Evolutionary conservation across 2,113 vertebrate genomes (phyloP).

Genomic region (Oryzias woworae): DNA sequence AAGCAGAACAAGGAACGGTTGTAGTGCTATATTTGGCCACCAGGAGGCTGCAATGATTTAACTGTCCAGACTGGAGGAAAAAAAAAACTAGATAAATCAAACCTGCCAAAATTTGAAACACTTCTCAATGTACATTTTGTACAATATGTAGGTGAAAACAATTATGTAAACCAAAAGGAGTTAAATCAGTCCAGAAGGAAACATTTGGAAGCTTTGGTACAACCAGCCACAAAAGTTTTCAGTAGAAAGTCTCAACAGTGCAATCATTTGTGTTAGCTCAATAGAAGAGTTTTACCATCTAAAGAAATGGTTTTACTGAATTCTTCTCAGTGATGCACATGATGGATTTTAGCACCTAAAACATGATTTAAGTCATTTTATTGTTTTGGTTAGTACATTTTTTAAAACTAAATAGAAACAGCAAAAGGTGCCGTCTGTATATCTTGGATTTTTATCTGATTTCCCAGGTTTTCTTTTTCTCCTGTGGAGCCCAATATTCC

Average conservation of each 20-base stretch:
- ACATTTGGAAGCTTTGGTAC: conserved; percentile 64
- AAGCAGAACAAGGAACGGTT: conserved; percentile 27
- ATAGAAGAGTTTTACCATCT: conserved; percentile 9
- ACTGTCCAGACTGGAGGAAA: background rate
- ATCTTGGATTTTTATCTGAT: too few species aligned
- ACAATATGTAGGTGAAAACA: conserved; percentile 12
- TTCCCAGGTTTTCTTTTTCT: background rate
- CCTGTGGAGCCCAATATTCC: background rate
- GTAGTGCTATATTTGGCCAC: conserved; percentile 37
- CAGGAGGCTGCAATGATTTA: conserved; percentile 41
- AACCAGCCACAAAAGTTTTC: conserved; percentile 52
- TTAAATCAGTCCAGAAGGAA: conserved; percentile 30
- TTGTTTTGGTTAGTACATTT: conserved; percentile 16
- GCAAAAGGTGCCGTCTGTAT: too few species aligned
- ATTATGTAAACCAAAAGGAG: conserved; percentile 22
- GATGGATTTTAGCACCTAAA: conserved; percentile 1
- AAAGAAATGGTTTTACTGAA: conserved; percentile 1
- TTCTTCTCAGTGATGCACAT: conserved; percentile 1
- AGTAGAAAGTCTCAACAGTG: conserved; percentile 59
- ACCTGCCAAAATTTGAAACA: background rate
- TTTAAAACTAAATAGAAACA: background rate
- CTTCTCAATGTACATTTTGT: background rate
- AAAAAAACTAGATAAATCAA: background rate
- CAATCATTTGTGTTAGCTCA: conserved; percentile 60
- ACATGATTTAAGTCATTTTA: conserved; percentile 1